Base-by-base conservation (phyloP, 1,140 invertebrate species). In the Leptopilina clavipes region DNA sequence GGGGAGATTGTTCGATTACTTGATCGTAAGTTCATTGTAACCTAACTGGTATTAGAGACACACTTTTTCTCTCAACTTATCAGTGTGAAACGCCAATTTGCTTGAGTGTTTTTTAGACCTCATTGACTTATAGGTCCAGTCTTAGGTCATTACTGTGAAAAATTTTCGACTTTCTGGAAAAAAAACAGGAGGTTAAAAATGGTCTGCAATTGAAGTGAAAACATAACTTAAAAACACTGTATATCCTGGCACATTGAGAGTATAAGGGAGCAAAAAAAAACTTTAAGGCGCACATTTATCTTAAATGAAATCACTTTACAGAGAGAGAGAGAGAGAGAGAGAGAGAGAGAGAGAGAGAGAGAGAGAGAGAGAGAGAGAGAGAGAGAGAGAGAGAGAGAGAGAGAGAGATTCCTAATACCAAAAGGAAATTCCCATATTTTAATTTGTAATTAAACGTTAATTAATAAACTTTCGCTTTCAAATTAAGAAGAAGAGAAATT, bases 41-140 rank as follows among this genome's bases (percentile, higher is more conserved):
- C 79, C 81, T 82, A 80, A 82, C 79, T 79, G 77, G 76, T 76
- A 75, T 82, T 80, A 76, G 74, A 71, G 77, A 82, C 76, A 82
- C 77, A 79, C 81, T 79, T 79, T 80, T 80, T 80, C 74, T 80
- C 76, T 78, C 54, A 71, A 79, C 79, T 82, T 82, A 82, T 82
- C 79, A 79, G 77, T 54, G 70, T 18, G 71, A 31, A 65, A 70
- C 44, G 74, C 77, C 81, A 80, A 82, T 80, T 82, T 82, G 81
- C 76, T 76, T 65, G 44, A 80, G 79, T 83, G 81, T 83, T 81
- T 79, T 77, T n/a, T 74, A 72, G 74, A 78, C 75, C 59, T 65
- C 59, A 65, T 65, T 65, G 59, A 65, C 59, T 65, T 65, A 65
- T 65, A 65, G 59, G 59, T 31, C 19, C 59, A 31, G 19, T 31